Base-by-base conservation (phyloP, 2,888 invertebrate species). In the Didymodactylos carnosus region DNA sequence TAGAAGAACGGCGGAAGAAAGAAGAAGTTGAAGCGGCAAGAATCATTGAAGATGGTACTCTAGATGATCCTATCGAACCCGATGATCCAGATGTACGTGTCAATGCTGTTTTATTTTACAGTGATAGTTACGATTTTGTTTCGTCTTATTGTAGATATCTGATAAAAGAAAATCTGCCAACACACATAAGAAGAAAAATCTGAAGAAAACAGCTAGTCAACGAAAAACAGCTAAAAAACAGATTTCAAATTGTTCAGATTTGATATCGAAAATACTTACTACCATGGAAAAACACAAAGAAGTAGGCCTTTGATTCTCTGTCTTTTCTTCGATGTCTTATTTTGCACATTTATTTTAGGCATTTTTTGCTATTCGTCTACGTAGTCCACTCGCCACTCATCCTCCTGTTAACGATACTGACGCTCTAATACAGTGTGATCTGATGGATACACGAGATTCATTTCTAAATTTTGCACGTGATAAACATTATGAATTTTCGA, bases 241-340 rank as follows among this genome's bases (percentile, higher is more conserved):
- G 19, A 71, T 71, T n/a, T 71, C 75, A n/a, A 69, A 69, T 29
- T 46, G 49, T 14, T 70, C 69, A 10, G 75, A 74, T 40, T 35
- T 73, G 7, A 39, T 71, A 46, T 70, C 53, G 25, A 75, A 75
- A 53, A 72, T 76, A 49, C 62, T 76, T 8, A 19, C 91, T 72
- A 95, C 94, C 13, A 97, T 98, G 94, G 98, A 99, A 84, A 99
- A 98, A 83, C 97, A 99, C 85, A 97, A 97, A 84, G 98, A 99
- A 85, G 84, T 84, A 62, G 19, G n/a, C n/a, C n/a, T n/a, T n/a
- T n/a, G n/a, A n/a, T n/a, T n/a, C n/a, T n/a, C n/a, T n/a, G n/a
- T n/a, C n/a, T n/a, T n/a, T n/a, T n/a, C n/a, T n/a, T n/a, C n/a
- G n/a, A n/a, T n/a, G n/a, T n/a, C n/a, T 62, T 14, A 8, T n/a